Base-by-base conservation (phyloP, 2,888 invertebrate species). In the Opisthograptis luteolata region DNA sequence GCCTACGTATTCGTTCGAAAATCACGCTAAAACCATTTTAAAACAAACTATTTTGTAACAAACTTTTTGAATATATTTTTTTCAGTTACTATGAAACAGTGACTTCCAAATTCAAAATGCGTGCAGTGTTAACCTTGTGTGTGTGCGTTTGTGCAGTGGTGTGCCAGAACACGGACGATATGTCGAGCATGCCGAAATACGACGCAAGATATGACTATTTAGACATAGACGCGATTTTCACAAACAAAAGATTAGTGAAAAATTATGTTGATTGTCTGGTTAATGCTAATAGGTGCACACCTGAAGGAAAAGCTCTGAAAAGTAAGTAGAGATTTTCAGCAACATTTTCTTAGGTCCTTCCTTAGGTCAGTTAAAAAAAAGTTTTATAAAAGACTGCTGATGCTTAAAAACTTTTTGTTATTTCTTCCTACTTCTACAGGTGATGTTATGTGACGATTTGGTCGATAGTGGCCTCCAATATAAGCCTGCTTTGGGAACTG, bases 221-320 rank as follows among this genome's bases (percentile, higher is more conserved):
- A 62, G 93, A 95, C 74, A 85, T 95, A 15, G 94, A 95, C 58
- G 92, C 92, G 32, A 92, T 95, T 62, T 87, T 95, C 65, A 91
- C 92, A 36, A 95, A 93, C 74, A 93, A 93, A 63, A 89, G 95
- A 66, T 82, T 95, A 60, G 92, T 95, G 37, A 93, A 92, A 57
- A 93, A 94, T 70, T 95, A 95, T 81, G 93, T 94, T 63, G 93
- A 93, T 48, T 95, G 95, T 75, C 81, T 95, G 39, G 85, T 95
- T 50, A 92, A 92, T 58, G 87, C 92, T 57, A 93, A 93, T 62
- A 92, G 94, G 37, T 95, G 95, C 76, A 92, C 95, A 25, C 94
- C 95, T 1, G 95, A 95, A 84, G 95, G 94, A 58, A 92, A 92
- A 64, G 94, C 93, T 52, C 82, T 95, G 45, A 95, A 93, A 92